Percentiles rank a stretch among this genome's conserved stretches.
phyloP scores from a whole-genome alignment of 2,888 invertebrate genomes.

The Sussaba pulchella region DNA sequence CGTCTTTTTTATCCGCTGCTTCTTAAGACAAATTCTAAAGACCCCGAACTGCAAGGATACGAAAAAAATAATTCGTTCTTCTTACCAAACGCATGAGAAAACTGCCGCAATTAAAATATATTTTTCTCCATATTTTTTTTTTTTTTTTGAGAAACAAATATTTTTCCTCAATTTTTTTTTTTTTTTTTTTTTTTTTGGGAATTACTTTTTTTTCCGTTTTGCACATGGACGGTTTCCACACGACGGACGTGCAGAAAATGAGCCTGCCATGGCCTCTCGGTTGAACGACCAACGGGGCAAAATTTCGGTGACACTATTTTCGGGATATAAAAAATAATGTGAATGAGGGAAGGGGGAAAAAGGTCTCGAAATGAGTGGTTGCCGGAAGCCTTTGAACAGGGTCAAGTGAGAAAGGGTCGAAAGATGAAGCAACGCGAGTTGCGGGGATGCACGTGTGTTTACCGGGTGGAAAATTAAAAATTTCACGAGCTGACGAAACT shows the following conservation, averaged over 20 bases:
- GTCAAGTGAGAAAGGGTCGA: constrained; percentile 58
- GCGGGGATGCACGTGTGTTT: constrained; percentile 53
- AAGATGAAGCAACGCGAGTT: constrained; percentile 46
- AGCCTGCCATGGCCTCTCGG: not conserved
- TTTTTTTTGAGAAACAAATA: too few species aligned
- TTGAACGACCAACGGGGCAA: constrained; percentile 22
- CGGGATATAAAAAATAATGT: constrained; percentile 32
- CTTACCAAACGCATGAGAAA: too few species aligned
- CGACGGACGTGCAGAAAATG: not conserved
- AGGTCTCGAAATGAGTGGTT: constrained; percentile 35
- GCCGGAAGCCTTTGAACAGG: constrained; percentile 43
- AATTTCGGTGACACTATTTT: constrained; percentile 59
- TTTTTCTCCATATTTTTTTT: not conserved
- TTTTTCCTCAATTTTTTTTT: too few species aligned
- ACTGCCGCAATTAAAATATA: too few species aligned
- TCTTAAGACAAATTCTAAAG: too few species aligned
- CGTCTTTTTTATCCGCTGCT: too few species aligned
- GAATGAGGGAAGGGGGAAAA: constrained; percentile 5
- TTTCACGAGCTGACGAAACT: not conserved
- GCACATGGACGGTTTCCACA: too few species aligned
- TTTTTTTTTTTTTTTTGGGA: too few species aligned
- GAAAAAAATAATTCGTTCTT: too few species aligned
- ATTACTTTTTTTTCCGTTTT: too few species aligned
- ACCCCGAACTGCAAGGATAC: too few species aligned
- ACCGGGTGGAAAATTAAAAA: constrained; percentile 39